Conservation (phyloP, 2,797 vertebrate genomes). For the Nyctibius grandis region DNA sequence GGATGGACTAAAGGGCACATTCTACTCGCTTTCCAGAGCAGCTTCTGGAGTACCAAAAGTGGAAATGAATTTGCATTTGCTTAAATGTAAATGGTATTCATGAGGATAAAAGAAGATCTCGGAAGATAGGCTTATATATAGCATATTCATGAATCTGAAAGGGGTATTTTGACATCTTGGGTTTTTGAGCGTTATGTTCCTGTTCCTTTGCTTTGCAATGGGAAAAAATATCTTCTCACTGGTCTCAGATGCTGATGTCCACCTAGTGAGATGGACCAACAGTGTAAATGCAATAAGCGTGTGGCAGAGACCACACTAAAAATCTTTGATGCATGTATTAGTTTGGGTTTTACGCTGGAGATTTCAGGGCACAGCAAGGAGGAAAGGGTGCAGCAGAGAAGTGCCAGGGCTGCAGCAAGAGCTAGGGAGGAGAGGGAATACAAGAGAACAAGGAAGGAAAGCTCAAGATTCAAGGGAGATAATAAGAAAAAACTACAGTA, state of each 20-base stretch:
- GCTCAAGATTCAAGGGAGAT: not conserved
- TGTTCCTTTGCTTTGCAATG: not conserved
- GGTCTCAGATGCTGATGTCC: not conserved
- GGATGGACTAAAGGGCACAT: not conserved
- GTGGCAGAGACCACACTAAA: not conserved
- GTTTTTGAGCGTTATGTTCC: not conserved
- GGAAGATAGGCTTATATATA: not conserved
- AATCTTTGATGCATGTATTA: not conserved
- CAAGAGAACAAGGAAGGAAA: not conserved
- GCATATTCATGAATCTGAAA: not conserved
- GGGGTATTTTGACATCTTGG: not conserved
- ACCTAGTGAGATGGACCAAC: not conserved
- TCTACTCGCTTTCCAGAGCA: not conserved
- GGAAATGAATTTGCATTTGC: not conserved
- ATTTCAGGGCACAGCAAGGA: not conserved
- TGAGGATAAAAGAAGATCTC: slow-evolving; percentile 10
- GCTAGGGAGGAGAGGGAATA: not conserved
- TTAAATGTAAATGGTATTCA: slow-evolving; percentile 11
- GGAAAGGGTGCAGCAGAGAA: not conserved
- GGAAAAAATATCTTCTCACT: not conserved
- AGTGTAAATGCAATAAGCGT: accelerated
- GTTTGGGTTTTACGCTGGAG: not conserved
- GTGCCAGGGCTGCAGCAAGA: not conserved
- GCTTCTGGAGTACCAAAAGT: not conserved
- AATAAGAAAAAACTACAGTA: not conserved